Conservation (phyloP, 2,797 vertebrate genomes). For the Diceros bicornis region DNA sequence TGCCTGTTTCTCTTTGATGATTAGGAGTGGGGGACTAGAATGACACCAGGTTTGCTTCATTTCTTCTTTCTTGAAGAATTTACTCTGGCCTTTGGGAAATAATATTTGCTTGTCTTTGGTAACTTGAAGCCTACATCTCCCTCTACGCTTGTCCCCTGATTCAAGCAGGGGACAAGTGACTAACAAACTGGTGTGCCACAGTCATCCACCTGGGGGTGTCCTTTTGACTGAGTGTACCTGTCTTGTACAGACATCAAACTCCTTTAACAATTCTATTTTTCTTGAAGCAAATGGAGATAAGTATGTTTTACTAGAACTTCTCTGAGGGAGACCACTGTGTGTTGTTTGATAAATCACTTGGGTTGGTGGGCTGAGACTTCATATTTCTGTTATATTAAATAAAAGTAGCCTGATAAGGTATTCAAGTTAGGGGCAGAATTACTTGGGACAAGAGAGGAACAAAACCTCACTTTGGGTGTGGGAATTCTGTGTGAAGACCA, state of each 20-base stretch:
- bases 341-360: neutral
- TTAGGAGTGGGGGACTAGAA: neutral
- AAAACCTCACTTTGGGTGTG: neutral
- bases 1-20: neutral
- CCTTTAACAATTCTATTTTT: neutral
- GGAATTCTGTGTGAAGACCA: neutral
- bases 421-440: slow-evolving; percentile 23
- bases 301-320: neutral
- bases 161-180: too few species aligned
- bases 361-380: neutral
- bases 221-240: neutral
- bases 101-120: neutral
- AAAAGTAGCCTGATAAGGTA: neutral
- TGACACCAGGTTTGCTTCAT: neutral
- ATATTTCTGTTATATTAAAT: neutral
- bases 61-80: neutral
- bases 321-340: neutral
- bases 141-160: neutral
- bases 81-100: neutral
- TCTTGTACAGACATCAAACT: neutral
- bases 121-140: neutral
- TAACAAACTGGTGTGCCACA: neutral
- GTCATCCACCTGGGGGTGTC: neutral
- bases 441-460: neutral
- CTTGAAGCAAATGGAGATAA: slow-evolving; percentile 41